A percentile compares a stretch with the other conserved stretches of the same genome.
Evolutionary conservation across 2,113 vertebrate genomes (phyloP).

Genomic region (Trichechus manatus): DNA sequence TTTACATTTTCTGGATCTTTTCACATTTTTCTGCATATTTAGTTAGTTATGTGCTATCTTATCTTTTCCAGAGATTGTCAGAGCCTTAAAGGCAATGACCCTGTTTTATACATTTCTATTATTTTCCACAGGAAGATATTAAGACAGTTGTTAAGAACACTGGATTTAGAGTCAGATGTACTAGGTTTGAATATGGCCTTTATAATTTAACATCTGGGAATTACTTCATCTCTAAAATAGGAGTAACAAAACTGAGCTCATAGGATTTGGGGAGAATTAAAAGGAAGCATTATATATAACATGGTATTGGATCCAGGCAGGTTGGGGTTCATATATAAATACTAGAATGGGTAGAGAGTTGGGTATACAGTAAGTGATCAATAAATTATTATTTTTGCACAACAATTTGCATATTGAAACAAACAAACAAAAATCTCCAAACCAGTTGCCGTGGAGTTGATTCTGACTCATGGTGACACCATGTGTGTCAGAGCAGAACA

Average conservation of each 20-base stretch:
- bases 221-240: background rate
- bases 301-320: background rate
- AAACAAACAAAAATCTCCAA: no score
- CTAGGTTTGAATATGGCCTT: background rate
- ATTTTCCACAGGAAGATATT: background rate
- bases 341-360: background rate
- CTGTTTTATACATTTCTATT: background rate
- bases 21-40: background rate
- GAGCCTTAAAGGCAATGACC: background rate
- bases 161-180: background rate
- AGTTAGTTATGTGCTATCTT: background rate
- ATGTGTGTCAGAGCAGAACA: no score
- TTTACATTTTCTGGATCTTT: background rate
- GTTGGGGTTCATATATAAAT: background rate
- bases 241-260: background rate
- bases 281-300: background rate
- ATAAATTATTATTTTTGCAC: background rate
- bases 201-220: background rate
- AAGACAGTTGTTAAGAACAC: background rate
- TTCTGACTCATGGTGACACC: no score
- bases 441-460: no score
- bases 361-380: background rate
- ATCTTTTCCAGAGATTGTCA: constrained; percentile 28
- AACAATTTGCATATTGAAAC: background rate
- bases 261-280: constrained; percentile 1